phyloP scores from a whole-genome alignment of 1,140 invertebrate species.

The Mycetomoellerius zeteki region DNA sequence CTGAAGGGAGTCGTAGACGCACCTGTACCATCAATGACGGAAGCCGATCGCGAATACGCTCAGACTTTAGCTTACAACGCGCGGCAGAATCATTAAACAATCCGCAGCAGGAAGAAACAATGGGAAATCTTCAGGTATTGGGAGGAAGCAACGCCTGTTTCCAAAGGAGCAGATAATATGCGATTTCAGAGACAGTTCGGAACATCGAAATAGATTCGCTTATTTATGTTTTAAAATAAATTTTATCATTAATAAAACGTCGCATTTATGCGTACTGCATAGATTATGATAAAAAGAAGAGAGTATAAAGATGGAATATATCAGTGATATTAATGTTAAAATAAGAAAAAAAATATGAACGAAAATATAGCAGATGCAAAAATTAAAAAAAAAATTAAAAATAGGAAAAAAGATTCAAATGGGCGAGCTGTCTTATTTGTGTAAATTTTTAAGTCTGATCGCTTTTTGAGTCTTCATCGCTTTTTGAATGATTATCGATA shows the following conservation, averaged over 20 bases:
- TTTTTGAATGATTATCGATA: slow-evolving; percentile 18
- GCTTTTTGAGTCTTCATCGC: background rate
- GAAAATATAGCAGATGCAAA: background rate
- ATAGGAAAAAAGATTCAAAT: background rate
- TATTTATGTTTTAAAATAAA: slow-evolving; percentile 11
- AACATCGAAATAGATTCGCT: slow-evolving; percentile 27
- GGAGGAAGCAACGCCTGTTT: slow-evolving; percentile 47
- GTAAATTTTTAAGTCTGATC: slow-evolving; percentile 20
- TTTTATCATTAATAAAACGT: background rate
- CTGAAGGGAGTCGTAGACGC: slow-evolving; percentile 81
- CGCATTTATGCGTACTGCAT: background rate
- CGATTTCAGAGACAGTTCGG: slow-evolving; percentile 41
- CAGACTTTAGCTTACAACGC: slow-evolving; percentile 91
- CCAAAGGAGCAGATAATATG: slow-evolving; percentile 34
- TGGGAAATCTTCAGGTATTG: slow-evolving; percentile 32
- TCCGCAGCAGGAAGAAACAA: background rate
- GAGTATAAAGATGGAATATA: background rate
- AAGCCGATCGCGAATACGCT: slow-evolving; percentile 85
- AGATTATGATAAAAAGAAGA: background rate
- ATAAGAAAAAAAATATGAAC: background rate
- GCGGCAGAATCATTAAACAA: slow-evolving; percentile 65
- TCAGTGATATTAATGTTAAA: background rate
- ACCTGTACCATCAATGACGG: slow-evolving; percentile 81
- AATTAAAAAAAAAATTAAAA: background rate
- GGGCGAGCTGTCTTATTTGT: slow-evolving; percentile 23